Base-by-base conservation (phyloP, 2,888 invertebrate species). In the Eupithecia pulchellata region DNA sequence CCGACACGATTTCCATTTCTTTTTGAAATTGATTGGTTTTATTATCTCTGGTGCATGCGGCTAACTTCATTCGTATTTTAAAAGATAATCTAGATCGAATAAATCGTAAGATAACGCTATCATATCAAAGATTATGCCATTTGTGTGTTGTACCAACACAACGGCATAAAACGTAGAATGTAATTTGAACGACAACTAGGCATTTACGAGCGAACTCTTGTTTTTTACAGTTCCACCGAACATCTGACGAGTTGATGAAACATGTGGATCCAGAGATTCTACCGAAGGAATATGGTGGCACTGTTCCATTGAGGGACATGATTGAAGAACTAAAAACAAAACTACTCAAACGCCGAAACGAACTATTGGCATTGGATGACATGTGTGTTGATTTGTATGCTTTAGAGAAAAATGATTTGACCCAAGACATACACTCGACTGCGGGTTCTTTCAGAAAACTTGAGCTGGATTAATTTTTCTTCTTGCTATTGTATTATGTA, bases 211-310 rank as follows among this genome's bases (percentile, higher is more conserved):
- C n/a, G n/a, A n/a, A n/a, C n/a, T n/a, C n/a, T 64, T 69, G 73
- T 29, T 68, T 27, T 78, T 90, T 89, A 34, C 90, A 97, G 97
- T 95, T 98, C 73, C 97, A 98, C 86, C 96, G 97, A 82, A 96
- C 95, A 34, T 86, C 97, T 30, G 96, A 97, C 9, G 97, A 97
- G n/a, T 89, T 98, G 42, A 95, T 95, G 76, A 95, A 96, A 57
- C 95, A 96, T 79, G 95, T 98, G 9, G 96, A 97, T 84, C 95
- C 96, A 30, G 95, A 96, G 72, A 97, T 98, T 81, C 89, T 98
- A 75, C 98, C 98, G 0, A 96, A 97, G 87, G 98, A 98, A 89
- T 98, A 98, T 84, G 98, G 98, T 11, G 98, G 98, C n/a, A 96
- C 96, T 27, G 95, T 97, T 27, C 97, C 98, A 25, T 90, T 98